A percentile compares a stretch with the other conserved stretches of the same genome.
phyloP scores from a whole-genome alignment of 2,888 invertebrate species.

The Trachelus stipa region DNA sequence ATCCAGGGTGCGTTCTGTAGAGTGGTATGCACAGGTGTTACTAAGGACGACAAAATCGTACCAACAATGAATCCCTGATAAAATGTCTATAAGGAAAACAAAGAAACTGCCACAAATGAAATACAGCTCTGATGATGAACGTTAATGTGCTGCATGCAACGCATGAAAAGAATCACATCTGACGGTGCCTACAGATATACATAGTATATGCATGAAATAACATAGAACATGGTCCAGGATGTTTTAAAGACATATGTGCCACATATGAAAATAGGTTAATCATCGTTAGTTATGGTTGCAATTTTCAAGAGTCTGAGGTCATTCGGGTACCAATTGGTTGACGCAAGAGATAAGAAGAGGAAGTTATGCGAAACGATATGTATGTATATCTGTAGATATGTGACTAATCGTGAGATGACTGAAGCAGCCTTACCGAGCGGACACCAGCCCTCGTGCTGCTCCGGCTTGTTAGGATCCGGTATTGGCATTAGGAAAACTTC shows the following conservation, averaged over 20 bases:
- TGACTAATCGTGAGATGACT: background rate
- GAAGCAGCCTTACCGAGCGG: slow-evolving; percentile 78
- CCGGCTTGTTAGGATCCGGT: slow-evolving; percentile 87
- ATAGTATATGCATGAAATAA: background rate
- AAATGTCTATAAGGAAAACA: background rate
- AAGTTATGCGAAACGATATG: background rate
- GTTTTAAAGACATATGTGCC: background rate
- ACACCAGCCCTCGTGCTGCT: slow-evolving; percentile 92
- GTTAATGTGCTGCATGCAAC: background rate
- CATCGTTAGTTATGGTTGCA: background rate
- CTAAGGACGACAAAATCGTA: no score
- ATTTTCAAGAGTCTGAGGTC: background rate
- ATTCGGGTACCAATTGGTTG: background rate
- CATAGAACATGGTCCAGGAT: background rate
- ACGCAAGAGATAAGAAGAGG: background rate
- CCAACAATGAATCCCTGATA: background rate
- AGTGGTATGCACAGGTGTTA: background rate
- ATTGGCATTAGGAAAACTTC: slow-evolving; percentile 75
- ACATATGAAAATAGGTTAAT: background rate
- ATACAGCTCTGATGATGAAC: background rate
- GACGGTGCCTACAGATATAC: background rate
- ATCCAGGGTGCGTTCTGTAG: background rate
- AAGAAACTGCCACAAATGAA: background rate
- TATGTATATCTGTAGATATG: background rate
- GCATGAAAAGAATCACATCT: background rate